Conservation (phyloP, 2,888 invertebrate genomes). For the Erebia aethiops region DNA sequence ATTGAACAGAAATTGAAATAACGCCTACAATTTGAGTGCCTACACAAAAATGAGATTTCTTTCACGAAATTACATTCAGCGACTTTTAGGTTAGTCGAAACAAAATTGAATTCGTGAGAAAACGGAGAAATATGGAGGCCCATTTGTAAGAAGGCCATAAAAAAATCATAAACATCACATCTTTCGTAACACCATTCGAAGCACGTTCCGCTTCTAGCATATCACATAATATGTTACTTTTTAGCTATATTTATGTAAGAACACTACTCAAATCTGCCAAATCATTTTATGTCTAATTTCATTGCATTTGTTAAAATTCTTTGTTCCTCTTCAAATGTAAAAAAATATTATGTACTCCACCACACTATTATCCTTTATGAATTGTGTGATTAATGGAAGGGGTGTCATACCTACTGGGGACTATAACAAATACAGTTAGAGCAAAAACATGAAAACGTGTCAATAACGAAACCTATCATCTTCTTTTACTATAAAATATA, state of each 20-base stretch:
- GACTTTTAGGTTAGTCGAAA: conserved; percentile 14
- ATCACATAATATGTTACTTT: conserved; percentile 13
- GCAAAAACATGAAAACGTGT: no score
- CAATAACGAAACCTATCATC: no score
- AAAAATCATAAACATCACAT: conserved; percentile 25
- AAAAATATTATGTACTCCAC: background rate
- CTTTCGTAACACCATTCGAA: conserved; percentile 9
- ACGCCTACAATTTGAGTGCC: no score
- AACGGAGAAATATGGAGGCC: conserved; percentile 20
- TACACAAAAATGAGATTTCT: background rate
- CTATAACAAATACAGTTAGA: no score
- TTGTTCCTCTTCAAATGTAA: background rate
- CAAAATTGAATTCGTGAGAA: conserved; percentile 25
- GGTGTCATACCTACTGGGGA: no score
- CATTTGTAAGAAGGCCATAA: conserved; percentile 21
- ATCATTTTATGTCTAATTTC: background rate
- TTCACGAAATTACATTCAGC: conserved; percentile 11
- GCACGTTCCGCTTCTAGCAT: conserved; percentile 14
- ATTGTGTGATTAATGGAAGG: no score
- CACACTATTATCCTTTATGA: no score
- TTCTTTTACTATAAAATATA: no score
- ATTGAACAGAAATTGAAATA: background rate
- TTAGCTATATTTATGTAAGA: conserved; percentile 5
- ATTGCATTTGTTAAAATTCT: background rate
- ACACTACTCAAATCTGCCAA: background rate